Evolutionary conservation across 2,888 invertebrate species (phyloP).

Genomic region (Empis stercorea): DNA sequence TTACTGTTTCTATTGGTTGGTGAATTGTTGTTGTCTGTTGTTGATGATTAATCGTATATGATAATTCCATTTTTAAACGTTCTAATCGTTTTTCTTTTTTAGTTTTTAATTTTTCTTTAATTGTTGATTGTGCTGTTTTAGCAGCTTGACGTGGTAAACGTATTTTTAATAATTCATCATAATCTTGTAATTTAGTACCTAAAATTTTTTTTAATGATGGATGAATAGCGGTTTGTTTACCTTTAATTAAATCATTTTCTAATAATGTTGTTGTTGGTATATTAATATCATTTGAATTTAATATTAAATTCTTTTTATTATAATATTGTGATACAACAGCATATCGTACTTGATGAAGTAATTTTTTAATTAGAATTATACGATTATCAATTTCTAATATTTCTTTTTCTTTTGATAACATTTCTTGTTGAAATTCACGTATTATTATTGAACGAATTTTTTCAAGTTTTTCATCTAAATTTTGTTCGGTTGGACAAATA

Average conservation of each 20-base stretch:
- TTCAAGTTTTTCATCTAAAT: background rate
- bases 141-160: constrained; percentile 39
- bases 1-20: no score
- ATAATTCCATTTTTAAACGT: constrained; percentile 23
- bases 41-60: constrained; percentile 28
- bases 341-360: constrained; percentile 46
- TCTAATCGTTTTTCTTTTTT: constrained; percentile 25
- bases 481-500: background rate
- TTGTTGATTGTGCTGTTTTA: constrained; percentile 35
- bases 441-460: constrained; percentile 43
- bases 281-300: constrained; percentile 25
- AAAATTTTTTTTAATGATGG: constrained; percentile 63
- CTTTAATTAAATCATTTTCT: constrained; percentile 18
- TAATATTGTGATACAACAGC: constrained; percentile 48
- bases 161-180: constrained; percentile 38
- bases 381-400: constrained; percentile 54
- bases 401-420: constrained; percentile 55
- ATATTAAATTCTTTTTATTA: constrained; percentile 40
- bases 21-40: background rate
- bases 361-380: constrained; percentile 43
- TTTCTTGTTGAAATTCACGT: constrained; percentile 58
- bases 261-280: constrained; percentile 23
- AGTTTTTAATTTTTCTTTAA: constrained; percentile 24
- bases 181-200: constrained; percentile 42
- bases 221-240: constrained; percentile 48